Base-by-base conservation (phyloP, 2,113 vertebrate species). In the Psilopsiagon aurifrons region DNA sequence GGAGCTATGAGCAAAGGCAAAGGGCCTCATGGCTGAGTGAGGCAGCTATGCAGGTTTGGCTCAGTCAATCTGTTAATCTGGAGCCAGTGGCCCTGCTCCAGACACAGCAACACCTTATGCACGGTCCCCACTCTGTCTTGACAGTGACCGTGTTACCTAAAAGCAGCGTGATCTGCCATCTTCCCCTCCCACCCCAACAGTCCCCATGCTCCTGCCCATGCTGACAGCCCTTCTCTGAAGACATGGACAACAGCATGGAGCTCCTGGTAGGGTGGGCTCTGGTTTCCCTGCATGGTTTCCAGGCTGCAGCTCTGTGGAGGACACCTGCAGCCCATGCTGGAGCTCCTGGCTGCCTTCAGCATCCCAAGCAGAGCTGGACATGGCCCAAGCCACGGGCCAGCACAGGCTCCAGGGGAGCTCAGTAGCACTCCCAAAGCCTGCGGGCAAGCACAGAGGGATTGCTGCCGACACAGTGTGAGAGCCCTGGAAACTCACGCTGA, bases 351-450 rank as follows among this genome's bases (percentile, higher is more conserved):
- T 75, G 85, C 83, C 60, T 68, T 25, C 73, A 67, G 83, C 60
- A 68, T 12, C 83, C 80, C 25, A 0, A 44, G 20, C 37, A 23
- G 89, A 54, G 78, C 90, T 83, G 94, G 75, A 43, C 20, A 59
- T 1, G 3, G 63, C 85, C 83, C 90, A 90, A 10, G 2, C 46
- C 52, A 3, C 3, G 0, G 0, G 51, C 73, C 35, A 0, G 80
- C 83, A 63, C 7, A 1, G 70, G 92, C 83, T 74, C 76, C 83
- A 18, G 68, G 60, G 90, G 4, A 76, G 81, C 8, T 86, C 10
- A 0, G 78, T 51, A 49, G 68, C 57, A 23, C 77, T 51, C 35
- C 60, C 66, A 7, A 23, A 6, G 37, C 8, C 69, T 6, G 73
- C 1, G 44, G 90, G 90, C 44, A 67, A 46, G 63, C 83, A 87